Conservation (phyloP, 2,888 invertebrate genomes). For the Gortyna flavago region DNA sequence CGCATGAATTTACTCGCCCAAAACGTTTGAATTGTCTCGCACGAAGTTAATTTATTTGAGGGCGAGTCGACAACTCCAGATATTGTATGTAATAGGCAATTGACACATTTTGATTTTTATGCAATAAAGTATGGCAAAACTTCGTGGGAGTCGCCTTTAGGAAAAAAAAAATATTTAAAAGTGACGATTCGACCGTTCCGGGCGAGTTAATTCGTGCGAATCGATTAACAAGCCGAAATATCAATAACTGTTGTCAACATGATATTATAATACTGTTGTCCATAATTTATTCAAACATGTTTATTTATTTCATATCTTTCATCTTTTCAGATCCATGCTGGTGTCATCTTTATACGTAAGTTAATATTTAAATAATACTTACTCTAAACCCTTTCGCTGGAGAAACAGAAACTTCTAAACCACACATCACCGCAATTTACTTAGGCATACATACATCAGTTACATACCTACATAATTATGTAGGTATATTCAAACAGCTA, state of each 20-base stretch:
- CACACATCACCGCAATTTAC: slow-evolving; percentile 27
- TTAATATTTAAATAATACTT: not conserved
- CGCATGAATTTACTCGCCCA: not conserved
- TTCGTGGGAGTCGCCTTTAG: not conserved
- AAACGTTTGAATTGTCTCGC: not conserved
- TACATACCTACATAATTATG: not conserved
- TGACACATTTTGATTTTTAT: not conserved
- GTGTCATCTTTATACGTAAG: slow-evolving; percentile 19
- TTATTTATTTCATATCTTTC: not conserved
- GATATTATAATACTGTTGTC: not conserved
- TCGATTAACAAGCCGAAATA: no score
- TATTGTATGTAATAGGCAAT: not conserved
- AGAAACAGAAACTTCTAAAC: slow-evolving; percentile 26
- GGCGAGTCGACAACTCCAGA: not conserved
- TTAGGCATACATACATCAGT: slow-evolving; percentile 15
- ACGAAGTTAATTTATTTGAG: not conserved
- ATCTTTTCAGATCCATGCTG: slow-evolving; percentile 41
- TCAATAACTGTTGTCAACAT: no score
- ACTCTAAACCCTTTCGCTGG: not conserved
- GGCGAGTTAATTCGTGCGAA: not conserved
- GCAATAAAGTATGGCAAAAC: not conserved
- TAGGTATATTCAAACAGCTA: not conserved
- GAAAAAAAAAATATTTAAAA: not conserved
- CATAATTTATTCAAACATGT: not conserved
- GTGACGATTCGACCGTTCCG: not conserved